phyloP scores from a whole-genome alignment of 2,113 vertebrate genomes.

The Seriola aureovittata region DNA sequence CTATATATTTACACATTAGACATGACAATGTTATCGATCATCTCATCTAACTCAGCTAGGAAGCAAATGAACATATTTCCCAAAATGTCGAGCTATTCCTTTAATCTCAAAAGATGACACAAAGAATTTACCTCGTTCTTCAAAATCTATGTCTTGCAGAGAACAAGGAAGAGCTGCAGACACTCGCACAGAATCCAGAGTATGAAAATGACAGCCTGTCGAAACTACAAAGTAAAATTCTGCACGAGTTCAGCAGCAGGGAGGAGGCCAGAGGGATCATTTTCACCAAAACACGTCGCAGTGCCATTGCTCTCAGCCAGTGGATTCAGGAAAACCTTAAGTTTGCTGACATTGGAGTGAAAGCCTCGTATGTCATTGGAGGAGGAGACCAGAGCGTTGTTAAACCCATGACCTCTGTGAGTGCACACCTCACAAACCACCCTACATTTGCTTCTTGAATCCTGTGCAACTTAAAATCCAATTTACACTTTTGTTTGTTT shows the following conservation, averaged over 20 bases:
- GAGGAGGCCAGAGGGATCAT: constrained; percentile 90
- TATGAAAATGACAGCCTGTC: constrained; percentile 92
- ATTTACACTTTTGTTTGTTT: constrained; percentile 35
- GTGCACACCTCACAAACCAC: constrained; percentile 15
- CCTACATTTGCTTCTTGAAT: not conserved
- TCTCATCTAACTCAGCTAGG: not conserved
- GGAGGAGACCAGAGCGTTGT: constrained; percentile 92
- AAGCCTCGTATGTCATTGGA: constrained; percentile 90
- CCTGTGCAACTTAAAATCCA: not conserved
- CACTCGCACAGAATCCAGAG: constrained; percentile 82
- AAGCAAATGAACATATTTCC: not conserved
- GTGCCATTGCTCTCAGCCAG: constrained; percentile 89
- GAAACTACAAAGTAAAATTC: constrained; percentile 84
- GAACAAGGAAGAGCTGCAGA: constrained; percentile 84
- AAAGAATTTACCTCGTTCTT: not conserved
- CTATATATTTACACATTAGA: not conserved
- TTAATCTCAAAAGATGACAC: not conserved
- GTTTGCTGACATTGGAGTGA: constrained; percentile 91
- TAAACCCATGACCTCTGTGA: constrained; percentile 95
- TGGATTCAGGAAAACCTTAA: constrained; percentile 94
- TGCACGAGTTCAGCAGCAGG: constrained; percentile 89
- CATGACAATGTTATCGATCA: not conserved
- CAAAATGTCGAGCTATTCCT: not conserved
- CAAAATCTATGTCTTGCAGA: constrained; percentile 76
- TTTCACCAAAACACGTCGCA: constrained; percentile 95